These are phyloP conservation scores for Neria commutata DNA, from an alignment of 2,888 invertebrate species.

Conservation along the genomic window DNA sequence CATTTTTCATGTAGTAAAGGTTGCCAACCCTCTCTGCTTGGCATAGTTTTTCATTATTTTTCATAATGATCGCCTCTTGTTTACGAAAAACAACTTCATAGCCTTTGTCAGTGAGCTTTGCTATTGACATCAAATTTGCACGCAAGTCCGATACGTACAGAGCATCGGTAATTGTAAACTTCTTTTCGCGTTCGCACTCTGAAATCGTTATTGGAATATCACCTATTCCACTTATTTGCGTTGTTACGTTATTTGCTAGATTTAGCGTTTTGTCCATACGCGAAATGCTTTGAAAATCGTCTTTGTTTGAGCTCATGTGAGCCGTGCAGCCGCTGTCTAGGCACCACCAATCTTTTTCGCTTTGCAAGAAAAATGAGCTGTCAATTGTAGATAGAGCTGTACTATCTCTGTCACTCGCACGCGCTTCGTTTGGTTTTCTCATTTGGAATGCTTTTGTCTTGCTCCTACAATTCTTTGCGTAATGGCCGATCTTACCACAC, in stretches of 20 bases:
- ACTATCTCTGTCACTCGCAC: not conserved
- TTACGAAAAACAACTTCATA: not conserved
- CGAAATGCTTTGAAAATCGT: not conserved
- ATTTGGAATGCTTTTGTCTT: not conserved
- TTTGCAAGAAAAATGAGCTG: too few relatives aligned
- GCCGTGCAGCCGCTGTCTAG: constrained; percentile 11
- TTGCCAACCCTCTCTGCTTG: not conserved
- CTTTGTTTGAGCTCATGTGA: constrained; percentile 8
- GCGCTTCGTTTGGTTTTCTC: not conserved
- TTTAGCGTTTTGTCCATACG: not conserved
- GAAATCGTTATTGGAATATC: not conserved
- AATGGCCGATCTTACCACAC: constrained; percentile 7
- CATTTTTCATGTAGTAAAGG: not conserved
- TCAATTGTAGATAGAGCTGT: too few relatives aligned
- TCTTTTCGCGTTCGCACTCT: not conserved
- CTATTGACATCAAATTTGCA: not conserved
- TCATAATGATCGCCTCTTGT: not conserved
- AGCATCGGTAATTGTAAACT: not conserved
- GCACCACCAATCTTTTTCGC: too few relatives aligned
- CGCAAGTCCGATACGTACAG: not conserved
- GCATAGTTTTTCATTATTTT: not conserved
- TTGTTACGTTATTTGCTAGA: not conserved
- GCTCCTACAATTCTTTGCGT: not conserved
- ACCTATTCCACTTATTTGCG: not conserved
- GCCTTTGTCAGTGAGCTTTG: not conserved